Evolutionary conservation across 2,113 vertebrate genomes (phyloP).

Genomic region (Triplophysa rosa): DNA sequence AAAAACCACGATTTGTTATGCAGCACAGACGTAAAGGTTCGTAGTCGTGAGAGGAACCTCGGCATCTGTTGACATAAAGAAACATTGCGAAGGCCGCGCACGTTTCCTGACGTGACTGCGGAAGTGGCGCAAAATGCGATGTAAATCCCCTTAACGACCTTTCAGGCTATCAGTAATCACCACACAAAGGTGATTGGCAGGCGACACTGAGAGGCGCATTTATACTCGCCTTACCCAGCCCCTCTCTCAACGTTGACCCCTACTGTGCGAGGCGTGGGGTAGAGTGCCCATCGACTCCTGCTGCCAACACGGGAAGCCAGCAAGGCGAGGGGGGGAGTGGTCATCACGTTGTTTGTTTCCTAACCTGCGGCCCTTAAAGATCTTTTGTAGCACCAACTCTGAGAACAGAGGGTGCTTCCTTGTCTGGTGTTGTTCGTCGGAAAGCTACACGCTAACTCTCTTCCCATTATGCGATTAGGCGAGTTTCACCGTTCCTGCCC

Average conservation of each 20-base stretch:
- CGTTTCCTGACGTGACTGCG: slow-evolving; percentile 58
- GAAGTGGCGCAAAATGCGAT: slow-evolving; percentile 52
- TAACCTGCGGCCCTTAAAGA: slow-evolving; percentile 13
- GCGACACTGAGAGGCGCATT: slow-evolving; percentile 33
- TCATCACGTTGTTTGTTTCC: slow-evolving; percentile 60
- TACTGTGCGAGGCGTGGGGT: slow-evolving; percentile 79
- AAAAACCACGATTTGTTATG: slow-evolving; percentile 32
- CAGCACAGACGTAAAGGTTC: slow-evolving; percentile 54
- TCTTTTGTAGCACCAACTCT: background rate
- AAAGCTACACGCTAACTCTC: slow-evolving; percentile 3
- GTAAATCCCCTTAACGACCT: slow-evolving; percentile 78
- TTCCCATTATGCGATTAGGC: slow-evolving; percentile 8
- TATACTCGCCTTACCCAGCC: slow-evolving; percentile 49
- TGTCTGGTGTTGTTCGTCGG: background rate
- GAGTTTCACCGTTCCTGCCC: background rate
- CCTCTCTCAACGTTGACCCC: slow-evolving; percentile 75
- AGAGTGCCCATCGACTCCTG: slow-evolving; percentile 63
- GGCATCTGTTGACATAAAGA: background rate
- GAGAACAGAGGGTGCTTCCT: slow-evolving; percentile 18
- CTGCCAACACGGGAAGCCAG: slow-evolving; percentile 26
- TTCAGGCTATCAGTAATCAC: slow-evolving; percentile 68
- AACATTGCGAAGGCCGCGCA: slow-evolving; percentile 59
- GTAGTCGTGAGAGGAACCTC: slow-evolving; percentile 61
- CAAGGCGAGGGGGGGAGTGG: slow-evolving; percentile 44
- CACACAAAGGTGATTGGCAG: slow-evolving; percentile 65